Conservation (phyloP, 2,113 vertebrate genomes). For the Eulacestoma nigropectus region DNA sequence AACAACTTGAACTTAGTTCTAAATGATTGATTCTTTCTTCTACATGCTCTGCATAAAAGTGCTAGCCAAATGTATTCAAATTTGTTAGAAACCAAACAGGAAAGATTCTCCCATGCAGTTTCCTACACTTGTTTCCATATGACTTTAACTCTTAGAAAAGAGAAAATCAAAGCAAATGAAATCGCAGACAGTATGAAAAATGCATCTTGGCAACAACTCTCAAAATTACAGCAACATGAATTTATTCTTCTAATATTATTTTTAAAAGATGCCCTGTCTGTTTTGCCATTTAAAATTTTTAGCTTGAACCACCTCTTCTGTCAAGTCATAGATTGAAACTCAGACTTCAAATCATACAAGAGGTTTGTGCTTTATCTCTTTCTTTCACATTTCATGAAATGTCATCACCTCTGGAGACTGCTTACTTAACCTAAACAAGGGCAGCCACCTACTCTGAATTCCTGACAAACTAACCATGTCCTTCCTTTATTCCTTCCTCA, state of each 20-base stretch:
- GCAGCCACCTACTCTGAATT: constrained; percentile 8
- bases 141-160: neutral
- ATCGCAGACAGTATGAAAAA: neutral
- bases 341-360: neutral
- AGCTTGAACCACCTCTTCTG: neutral
- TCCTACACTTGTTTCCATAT: neutral
- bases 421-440: neutral
- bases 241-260: neutral
- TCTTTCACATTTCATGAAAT: neutral
- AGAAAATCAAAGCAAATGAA: neutral
- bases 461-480: constrained; percentile 6
- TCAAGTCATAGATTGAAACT: neutral
- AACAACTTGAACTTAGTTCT: constrained; percentile 12
- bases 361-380: neutral
- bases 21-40: neutral
- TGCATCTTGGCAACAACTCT: neutral
- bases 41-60: neutral
- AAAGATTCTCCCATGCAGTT: neutral
- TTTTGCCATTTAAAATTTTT: neutral
- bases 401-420: neutral
- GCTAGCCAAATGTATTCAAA: neutral
- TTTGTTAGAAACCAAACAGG: neutral
- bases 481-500: neutral
- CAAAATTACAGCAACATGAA: neutral
- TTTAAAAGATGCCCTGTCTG: neutral